Evolutionary conservation across 2,888 invertebrate genomes (phyloP).

Genomic region (Timema podura): DNA sequence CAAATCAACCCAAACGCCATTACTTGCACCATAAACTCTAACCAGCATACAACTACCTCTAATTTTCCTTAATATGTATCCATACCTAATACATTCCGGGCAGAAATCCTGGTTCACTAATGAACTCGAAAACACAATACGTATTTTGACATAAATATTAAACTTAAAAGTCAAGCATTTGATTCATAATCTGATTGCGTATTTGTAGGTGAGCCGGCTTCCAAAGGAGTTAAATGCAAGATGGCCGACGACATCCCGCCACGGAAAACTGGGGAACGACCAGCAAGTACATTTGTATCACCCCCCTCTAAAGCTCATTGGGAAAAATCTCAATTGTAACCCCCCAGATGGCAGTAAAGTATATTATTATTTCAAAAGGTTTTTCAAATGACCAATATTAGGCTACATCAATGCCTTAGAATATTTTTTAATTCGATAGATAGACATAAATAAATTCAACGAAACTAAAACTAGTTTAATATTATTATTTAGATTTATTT

Average conservation of each 20-base stretch:
- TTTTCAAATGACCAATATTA: too few species aligned
- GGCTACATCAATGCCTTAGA: too few species aligned
- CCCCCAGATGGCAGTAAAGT: too few species aligned
- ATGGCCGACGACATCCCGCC: slow-evolving; percentile 73
- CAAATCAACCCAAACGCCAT: slow-evolving; percentile 54
- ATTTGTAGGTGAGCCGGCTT: slow-evolving; percentile 66
- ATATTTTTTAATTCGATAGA: too few species aligned
- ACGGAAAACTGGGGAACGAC: slow-evolving; percentile 50
- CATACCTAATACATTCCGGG: slow-evolving; percentile 71
- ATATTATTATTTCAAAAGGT: too few species aligned
- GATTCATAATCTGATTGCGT: slow-evolving; percentile 42
- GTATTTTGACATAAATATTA: slow-evolving; percentile 23
- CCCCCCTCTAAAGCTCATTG: slow-evolving; percentile 28
- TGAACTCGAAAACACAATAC: slow-evolving; percentile 18
- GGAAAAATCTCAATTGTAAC: too few species aligned
- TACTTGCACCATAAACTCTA: slow-evolving; percentile 47
- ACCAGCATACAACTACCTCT: slow-evolving; percentile 25
- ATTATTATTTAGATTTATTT: too few species aligned
- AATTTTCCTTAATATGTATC: slow-evolving; percentile 40
- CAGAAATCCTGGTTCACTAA: slow-evolving; percentile 30
- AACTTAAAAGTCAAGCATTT: slow-evolving; percentile 20
- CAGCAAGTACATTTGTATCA: slow-evolving; percentile 34
- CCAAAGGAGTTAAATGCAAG: slow-evolving; percentile 70
- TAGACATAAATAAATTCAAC: too few species aligned
- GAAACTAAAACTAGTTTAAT: too few species aligned